These are phyloP conservation scores for Cynodonichthys magdalenae DNA, from an alignment of 2,797 vertebrate species.

Conservation along the genomic window DNA sequence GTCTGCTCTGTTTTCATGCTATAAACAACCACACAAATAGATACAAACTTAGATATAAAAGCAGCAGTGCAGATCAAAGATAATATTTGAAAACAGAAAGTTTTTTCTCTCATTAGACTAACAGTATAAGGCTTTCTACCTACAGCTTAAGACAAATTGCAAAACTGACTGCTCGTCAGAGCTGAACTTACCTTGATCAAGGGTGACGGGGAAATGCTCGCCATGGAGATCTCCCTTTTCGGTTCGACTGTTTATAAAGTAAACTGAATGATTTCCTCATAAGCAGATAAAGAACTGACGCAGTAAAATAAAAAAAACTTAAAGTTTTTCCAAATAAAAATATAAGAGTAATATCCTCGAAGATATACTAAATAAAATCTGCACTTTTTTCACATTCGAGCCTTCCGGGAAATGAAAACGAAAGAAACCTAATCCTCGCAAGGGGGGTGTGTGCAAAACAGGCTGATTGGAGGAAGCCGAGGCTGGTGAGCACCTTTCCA, in stretches of 20 bases:
- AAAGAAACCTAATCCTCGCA: conserved; percentile 77
- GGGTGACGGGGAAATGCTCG: conserved; percentile 55
- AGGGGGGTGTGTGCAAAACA: conserved; percentile 36
- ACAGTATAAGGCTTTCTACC: too few relatives aligned
- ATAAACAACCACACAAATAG: conserved; percentile 20
- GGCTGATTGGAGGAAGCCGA: conserved; percentile 46
- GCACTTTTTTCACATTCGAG: conserved; percentile 55
- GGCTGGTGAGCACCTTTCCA: conserved; percentile 19
- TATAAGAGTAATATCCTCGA: neutral
- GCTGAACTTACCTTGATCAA: conserved; percentile 74
- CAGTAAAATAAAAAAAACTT: neutral
- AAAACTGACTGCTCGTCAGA: neutral
- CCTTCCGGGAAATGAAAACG: conserved; percentile 90
- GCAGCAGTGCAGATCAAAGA: neutral
- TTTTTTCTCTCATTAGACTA: too few relatives aligned
- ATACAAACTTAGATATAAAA: neutral
- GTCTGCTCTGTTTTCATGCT: conserved; percentile 49
- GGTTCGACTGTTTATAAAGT: neutral
- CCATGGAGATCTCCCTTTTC: conserved; percentile 58
- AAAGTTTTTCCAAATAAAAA: neutral
- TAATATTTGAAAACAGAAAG: neutral
- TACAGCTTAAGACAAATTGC: neutral
- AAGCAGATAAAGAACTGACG: neutral
- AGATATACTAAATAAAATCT: conserved; percentile 24
- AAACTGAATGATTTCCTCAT: neutral